These are phyloP conservation scores for Microcebus lehilahytsara DNA, from an alignment of 2,113 vertebrate species.

Conservation along the genomic window DNA sequence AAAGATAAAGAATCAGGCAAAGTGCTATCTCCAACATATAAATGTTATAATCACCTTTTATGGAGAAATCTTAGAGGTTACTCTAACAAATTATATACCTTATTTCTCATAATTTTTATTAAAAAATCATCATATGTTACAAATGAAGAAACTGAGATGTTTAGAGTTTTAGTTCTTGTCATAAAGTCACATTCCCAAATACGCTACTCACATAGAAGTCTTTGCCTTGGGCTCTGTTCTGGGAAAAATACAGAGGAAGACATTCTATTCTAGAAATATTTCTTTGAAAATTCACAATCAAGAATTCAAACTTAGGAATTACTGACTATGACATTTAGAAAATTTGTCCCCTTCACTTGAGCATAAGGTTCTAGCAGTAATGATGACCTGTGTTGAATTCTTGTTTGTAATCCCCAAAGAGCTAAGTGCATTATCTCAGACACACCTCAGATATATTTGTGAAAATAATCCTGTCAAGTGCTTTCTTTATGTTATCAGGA, in stretches of 20 bases:
- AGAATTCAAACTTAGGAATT: background rate
- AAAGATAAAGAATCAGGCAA: background rate
- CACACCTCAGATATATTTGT: background rate
- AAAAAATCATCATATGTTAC: background rate
- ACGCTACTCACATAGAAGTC: background rate
- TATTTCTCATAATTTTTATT: background rate
- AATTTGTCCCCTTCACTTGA: fast-evolving
- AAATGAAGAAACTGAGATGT: background rate
- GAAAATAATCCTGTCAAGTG: background rate
- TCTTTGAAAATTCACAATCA: background rate
- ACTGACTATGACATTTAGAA: background rate
- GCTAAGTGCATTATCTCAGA: background rate
- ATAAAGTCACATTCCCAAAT: background rate
- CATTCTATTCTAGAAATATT: background rate
- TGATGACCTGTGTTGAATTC: background rate
- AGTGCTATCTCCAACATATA: background rate
- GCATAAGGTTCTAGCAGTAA: background rate
- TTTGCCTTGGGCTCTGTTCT: background rate
- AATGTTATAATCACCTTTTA: background rate
- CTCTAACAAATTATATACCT: background rate
- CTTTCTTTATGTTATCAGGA: background rate
- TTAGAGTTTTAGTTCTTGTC: background rate
- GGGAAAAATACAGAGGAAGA: background rate
- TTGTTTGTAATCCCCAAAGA: background rate
- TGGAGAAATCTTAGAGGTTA: background rate